Evolutionary conservation across 2,888 invertebrate species (phyloP), one percentile per base, ranked within the genome.

Genomic region (Hanleya hanleyi): DNA sequence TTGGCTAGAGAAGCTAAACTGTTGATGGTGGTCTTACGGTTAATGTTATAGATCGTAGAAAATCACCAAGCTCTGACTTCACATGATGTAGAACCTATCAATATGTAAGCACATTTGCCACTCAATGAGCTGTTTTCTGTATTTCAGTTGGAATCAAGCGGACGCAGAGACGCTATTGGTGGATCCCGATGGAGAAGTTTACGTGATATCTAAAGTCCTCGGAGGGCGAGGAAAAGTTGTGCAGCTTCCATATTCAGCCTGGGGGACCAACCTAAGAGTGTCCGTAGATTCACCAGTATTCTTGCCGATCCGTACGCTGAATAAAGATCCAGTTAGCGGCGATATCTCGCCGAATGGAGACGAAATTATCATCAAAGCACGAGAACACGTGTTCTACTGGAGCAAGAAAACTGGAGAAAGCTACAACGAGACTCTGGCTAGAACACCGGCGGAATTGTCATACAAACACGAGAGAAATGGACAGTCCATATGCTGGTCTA

Each of bases 131-230:
- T n/a, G n/a, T n/a, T n/a, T n/a, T n/a, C n/a, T n/a, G n/a, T n/a
- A n/a, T n/a, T n/a, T n/a, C 47, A 81, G 81, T 18, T 82, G 80
- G 82, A 49, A 61, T 37, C 69, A 79, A 67, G 18, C 57, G 0
- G 78, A 82, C 37, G 68, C 73, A 29, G 82, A 82, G 51, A 77
- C 80, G 0, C 57, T 82, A 37, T 75, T 82, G 79, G 74, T 80
- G 5, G 78, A 77, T 36, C 77, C 79, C 9, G 22, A 51, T 12
- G 79, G 75, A n/a, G 74, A 79, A n/a, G 62, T 79, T 3, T 82
- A 76, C 76, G 65, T 80, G 33, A 73, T 82, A 4, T 77, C 82
- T 36, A 79, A 79, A 50, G 76, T 65, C 0, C 64, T 49, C 12
- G 50, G 72, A 26, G 79, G 75, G 0, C 72, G 67, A 9, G 73